phyloP scores from a whole-genome alignment of 2,888 invertebrate genomes.

The Incurvaria masculella region DNA sequence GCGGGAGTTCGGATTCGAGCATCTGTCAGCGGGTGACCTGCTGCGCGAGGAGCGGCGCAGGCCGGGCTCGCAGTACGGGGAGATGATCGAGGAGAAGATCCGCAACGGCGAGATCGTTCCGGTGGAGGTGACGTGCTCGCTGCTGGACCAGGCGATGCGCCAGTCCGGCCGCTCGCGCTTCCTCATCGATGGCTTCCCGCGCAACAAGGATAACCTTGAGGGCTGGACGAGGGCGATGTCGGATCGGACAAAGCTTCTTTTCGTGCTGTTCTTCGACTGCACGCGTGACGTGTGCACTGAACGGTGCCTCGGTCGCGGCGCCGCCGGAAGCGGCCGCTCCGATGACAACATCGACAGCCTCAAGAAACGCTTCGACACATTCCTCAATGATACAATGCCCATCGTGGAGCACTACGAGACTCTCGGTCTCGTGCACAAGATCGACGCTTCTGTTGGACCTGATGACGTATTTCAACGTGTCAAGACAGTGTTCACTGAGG shows the following conservation, averaged over 20 bases:
- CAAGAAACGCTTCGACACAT: conserved; percentile 83
- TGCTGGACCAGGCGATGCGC: conserved; percentile 83
- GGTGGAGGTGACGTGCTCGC: conserved; percentile 94
- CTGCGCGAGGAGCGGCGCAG: conserved; percentile 86
- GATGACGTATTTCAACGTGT: conserved; percentile 65
- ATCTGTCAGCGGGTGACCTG: conserved; percentile 91
- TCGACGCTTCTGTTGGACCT: conserved; percentile 68
- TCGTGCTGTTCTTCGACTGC: conserved; percentile 93
- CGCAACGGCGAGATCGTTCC: conserved; percentile 94
- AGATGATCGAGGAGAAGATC: conserved; percentile 91
- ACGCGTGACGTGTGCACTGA: conserved; percentile 77
- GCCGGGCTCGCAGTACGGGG: conserved; percentile 82
- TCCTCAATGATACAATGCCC: conserved; percentile 82
- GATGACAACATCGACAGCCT: conserved; percentile 93
- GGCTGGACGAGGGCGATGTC: conserved; percentile 90
- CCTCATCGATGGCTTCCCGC: conserved; percentile 97
- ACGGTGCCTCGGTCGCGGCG: conserved; percentile 84
- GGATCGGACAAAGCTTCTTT: conserved; percentile 77
- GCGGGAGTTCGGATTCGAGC: conserved; percentile 74
- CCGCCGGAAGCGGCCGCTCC: conserved; percentile 84
- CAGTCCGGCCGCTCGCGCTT: conserved; percentile 69
- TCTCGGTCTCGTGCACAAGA: conserved; percentile 65
- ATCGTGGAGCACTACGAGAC: conserved; percentile 81
- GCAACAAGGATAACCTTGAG: conserved; percentile 93
- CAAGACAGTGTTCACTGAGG: conserved; percentile 42